phyloP scores from a whole-genome alignment of 2,888 invertebrate species.

The Stratiomys singularior region DNA sequence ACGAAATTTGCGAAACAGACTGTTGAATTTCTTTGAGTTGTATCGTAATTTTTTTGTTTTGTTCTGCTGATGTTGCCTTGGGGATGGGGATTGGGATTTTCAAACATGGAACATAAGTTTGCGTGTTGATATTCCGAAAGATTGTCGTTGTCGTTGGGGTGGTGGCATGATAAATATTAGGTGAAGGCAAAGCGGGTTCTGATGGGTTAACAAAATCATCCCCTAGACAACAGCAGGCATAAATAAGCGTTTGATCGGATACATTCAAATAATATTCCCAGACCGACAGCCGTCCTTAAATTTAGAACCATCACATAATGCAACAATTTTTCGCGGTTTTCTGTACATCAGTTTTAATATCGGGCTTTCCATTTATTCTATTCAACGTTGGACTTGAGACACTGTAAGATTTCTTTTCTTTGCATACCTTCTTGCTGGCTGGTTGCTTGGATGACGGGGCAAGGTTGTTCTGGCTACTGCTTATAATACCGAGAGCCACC shows the following conservation, averaged over 20 bases:
- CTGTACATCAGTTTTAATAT: slow-evolving; percentile 51
- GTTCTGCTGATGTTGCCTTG: too few relatives aligned
- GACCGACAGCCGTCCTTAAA: neutral
- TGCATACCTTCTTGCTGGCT: slow-evolving; percentile 49
- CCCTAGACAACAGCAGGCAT: too few relatives aligned
- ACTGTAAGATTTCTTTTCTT: slow-evolving; percentile 51
- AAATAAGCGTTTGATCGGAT: too few relatives aligned
- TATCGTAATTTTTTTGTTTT: neutral
- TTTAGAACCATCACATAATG: slow-evolving; percentile 52
- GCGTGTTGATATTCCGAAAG: too few relatives aligned
- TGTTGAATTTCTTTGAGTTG: neutral
- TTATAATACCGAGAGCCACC: slow-evolving; percentile 68
- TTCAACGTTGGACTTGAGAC: slow-evolving; percentile 51
- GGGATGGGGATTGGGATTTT: too few relatives aligned
- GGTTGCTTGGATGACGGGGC: slow-evolving; percentile 45
- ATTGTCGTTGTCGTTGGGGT: too few relatives aligned
- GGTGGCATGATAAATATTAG: too few relatives aligned
- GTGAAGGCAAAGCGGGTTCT: too few relatives aligned
- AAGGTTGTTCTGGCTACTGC: slow-evolving; percentile 10
- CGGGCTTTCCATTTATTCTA: slow-evolving; percentile 50
- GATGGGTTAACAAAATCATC: too few relatives aligned
- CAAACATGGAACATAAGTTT: too few relatives aligned
- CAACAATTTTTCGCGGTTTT: slow-evolving; percentile 52
- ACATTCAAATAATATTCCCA: too few relatives aligned
- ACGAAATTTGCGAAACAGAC: slow-evolving; percentile 19